Percentiles rank a stretch among this genome's conserved stretches.
Conservation (phyloP, 2,888 invertebrate genomes). For the Phlogophora meticulosa region DNA sequence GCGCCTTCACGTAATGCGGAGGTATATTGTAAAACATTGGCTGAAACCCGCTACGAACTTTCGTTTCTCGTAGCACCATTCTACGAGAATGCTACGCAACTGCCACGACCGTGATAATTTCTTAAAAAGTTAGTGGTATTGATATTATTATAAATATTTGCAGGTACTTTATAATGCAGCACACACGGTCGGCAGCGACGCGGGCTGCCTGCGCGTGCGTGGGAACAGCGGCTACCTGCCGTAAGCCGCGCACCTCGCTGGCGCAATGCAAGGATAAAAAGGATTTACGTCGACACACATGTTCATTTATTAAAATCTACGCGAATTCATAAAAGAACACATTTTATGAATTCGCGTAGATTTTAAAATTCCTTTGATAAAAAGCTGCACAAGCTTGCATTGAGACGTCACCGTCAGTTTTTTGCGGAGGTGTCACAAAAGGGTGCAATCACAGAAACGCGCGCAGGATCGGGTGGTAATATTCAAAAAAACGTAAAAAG, state of each 20-base stretch:
- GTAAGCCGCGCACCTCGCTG: conserved; percentile 65
- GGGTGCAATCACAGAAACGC: conserved; percentile 76
- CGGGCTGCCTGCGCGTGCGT: conserved; percentile 35
- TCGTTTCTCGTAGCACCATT: conserved; percentile 44
- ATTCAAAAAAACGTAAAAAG: conserved; percentile 73
- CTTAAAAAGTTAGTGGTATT: background rate
- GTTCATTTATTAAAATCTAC: conserved; percentile 72
- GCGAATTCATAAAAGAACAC: conserved; percentile 67
- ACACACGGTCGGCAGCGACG: too few species aligned
- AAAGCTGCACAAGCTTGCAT: conserved; percentile 68
- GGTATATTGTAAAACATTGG: background rate
- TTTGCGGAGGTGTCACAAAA: conserved; percentile 65
- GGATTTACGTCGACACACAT: conserved; percentile 72
- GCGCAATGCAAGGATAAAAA: conserved; percentile 65
- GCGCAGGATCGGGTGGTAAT: conserved; percentile 62
- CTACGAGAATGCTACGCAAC: conserved; percentile 65
- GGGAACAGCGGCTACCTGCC: conserved; percentile 64
- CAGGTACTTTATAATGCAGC: too few species aligned
- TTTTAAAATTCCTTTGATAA: conserved; percentile 53
- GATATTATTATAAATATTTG: conserved; percentile 14
- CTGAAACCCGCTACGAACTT: conserved; percentile 1
- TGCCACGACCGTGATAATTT: conserved; percentile 3
- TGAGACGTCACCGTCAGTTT: conserved; percentile 78
- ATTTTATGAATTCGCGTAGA: too few species aligned
- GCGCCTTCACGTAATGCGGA: too few species aligned